A percentile compares a stretch with the other conserved stretches of the same genome.
These are phyloP conservation scores for Cichladusa arquata DNA, from an alignment of 2,113 vertebrate species.

Conservation along the genomic window DNA sequence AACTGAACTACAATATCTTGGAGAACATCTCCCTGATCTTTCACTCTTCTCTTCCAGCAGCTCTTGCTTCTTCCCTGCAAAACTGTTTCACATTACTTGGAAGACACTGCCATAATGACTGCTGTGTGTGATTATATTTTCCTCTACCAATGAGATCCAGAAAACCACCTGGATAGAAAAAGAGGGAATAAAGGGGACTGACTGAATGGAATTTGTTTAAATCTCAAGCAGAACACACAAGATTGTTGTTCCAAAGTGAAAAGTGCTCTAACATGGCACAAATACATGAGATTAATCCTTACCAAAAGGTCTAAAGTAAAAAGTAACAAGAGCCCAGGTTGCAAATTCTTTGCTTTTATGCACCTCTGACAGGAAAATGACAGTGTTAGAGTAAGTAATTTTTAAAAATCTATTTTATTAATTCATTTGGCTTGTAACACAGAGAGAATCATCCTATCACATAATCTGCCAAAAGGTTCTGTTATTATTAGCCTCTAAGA, in stretches of 20 bases:
- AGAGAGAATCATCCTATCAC: conserved; percentile 36
- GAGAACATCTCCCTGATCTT: background rate
- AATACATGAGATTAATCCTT: background rate
- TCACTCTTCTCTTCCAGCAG: background rate
- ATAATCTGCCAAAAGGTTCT: conserved; percentile 53
- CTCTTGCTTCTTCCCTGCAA: background rate
- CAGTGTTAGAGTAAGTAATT: background rate
- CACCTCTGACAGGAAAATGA: conserved; percentile 17
- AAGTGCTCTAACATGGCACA: background rate
- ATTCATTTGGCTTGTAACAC: conserved; percentile 25
- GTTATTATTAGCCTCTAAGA: conserved; percentile 55
- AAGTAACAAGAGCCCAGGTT: background rate
- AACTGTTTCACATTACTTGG: background rate
- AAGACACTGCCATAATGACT: background rate
- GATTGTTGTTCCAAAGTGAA: background rate
- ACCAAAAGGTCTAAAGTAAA: background rate
- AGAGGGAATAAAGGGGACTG: background rate
- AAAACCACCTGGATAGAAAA: background rate
- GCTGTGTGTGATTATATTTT: background rate
- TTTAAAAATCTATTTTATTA: conserved; percentile 27
- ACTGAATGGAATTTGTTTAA: background rate
- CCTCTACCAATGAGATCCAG: background rate
- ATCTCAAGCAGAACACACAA: background rate
- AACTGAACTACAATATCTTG: background rate
- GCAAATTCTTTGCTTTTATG: background rate